A percentile compares a stretch with the other conserved stretches of the same genome.
Conservation (phyloP, 2,113 vertebrate species). For the Talpa occidentalis region DNA sequence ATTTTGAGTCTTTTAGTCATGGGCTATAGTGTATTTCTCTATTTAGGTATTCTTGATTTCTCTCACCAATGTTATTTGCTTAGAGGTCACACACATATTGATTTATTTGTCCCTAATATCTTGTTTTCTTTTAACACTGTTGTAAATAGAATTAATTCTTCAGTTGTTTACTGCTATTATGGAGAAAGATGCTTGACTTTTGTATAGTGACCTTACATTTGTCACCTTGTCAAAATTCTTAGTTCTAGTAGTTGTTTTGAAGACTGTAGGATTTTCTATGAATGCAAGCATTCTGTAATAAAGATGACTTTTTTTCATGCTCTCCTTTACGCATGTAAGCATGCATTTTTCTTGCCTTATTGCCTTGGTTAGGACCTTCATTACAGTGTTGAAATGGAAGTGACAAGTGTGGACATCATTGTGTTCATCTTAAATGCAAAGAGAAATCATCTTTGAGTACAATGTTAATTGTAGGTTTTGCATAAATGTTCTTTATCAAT, state of each 20-base stretch:
- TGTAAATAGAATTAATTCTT: slow-evolving; percentile 17
- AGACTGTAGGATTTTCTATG: slow-evolving; percentile 8
- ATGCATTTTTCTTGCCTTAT: slow-evolving; percentile 1
- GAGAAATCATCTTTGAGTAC: background rate
- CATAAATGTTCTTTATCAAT: background rate
- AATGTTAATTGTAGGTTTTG: background rate
- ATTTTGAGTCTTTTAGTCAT: background rate
- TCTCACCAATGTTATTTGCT: background rate
- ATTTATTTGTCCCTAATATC: background rate
- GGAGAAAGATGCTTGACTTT: slow-evolving; percentile 12
- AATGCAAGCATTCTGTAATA: background rate
- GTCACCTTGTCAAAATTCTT: background rate
- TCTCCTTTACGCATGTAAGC: background rate
- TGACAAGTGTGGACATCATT: background rate
- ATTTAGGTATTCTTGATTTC: background rate
- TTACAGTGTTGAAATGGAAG: background rate
- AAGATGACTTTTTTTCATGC: background rate
- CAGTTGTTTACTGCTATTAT: background rate
- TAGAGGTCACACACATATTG: background rate
- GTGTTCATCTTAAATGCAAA: background rate
- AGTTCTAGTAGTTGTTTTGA: slow-evolving; percentile 28
- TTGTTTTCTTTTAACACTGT: background rate
- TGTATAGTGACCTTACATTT: background rate
- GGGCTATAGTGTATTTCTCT: background rate
- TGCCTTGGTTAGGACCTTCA: background rate